phyloP scores from a whole-genome alignment of 2,888 invertebrate species.

The Caenorhabditis macrosperma region DNA sequence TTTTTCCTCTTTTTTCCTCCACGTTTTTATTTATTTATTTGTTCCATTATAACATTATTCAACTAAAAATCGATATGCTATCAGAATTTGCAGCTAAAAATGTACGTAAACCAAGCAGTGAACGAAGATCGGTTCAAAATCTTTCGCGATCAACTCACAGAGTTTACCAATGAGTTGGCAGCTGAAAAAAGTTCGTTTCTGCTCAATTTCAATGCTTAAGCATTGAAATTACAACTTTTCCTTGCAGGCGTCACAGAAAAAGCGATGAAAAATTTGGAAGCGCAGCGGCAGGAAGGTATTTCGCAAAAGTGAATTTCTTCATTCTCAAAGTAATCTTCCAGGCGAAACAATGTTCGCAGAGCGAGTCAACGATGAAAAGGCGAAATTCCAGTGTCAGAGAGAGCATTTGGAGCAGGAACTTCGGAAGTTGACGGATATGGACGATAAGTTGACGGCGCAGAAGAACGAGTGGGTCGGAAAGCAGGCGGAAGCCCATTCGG shows the following conservation, averaged over 20 bases:
- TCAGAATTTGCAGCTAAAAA: not conserved
- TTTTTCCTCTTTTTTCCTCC: not conserved
- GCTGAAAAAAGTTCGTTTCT: constrained; percentile 15
- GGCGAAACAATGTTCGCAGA: constrained; percentile 22
- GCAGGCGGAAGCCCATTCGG: constrained; percentile 10
- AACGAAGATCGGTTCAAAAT: constrained; percentile 19
- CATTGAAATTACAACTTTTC: not conserved
- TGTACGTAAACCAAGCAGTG: constrained; percentile 3
- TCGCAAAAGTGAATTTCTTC: no score
- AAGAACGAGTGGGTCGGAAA: constrained; percentile 13
- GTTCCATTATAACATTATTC: not conserved
- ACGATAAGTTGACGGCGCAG: constrained; percentile 25
- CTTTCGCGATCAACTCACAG: constrained; percentile 33
- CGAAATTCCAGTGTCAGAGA: constrained; percentile 18
- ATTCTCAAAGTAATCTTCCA: not conserved
- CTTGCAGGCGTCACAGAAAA: constrained; percentile 37
- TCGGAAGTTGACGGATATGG: not conserved
- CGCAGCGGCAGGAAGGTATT: constrained; percentile 24
- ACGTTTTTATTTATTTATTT: not conserved
- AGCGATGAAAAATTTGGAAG: constrained; percentile 19
- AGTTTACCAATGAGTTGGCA: constrained; percentile 25
- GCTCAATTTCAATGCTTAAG: not conserved
- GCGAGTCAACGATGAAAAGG: constrained; percentile 37
- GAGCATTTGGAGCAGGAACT: constrained; percentile 25
- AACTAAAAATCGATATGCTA: not conserved